A percentile compares a stretch with the other conserved stretches of the same genome.
phyloP scores from a whole-genome alignment of 2,797 vertebrate species.

The Propithecus deckenii region DNA sequence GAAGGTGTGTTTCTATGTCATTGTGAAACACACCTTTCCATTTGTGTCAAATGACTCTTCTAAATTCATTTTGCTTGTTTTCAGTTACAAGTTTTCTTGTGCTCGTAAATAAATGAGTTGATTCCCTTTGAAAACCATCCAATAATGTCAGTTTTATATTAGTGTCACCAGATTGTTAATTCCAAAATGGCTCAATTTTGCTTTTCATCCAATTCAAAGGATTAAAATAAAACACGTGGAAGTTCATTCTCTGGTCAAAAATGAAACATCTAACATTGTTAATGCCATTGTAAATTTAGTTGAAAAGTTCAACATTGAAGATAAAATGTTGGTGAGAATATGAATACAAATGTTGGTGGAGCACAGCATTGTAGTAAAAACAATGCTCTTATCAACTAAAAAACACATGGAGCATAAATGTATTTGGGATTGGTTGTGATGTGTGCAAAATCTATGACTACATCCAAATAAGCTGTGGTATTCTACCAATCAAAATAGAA shows the following conservation, averaged over 20 bases:
- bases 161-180: not conserved
- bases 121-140: not conserved
- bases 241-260: not conserved
- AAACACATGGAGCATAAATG: not conserved
- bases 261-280: not conserved
- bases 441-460: not conserved
- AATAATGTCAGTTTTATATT: not conserved
- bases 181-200: not conserved
- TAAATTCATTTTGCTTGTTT: not conserved
- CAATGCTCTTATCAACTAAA: not conserved
- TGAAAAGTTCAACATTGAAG: not conserved
- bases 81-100: not conserved
- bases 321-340: not conserved
- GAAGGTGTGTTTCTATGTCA: not conserved
- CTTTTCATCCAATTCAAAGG: not conserved
- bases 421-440: not conserved
- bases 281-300: not conserved
- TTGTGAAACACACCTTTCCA: not conserved
- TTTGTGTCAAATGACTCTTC: not conserved
- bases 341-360: not conserved
- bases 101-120: not conserved
- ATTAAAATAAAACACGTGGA: not conserved
- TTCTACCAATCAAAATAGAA: not conserved
- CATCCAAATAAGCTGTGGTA: not conserved
- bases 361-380: not conserved